Evolutionary conservation across 2,888 invertebrate genomes (phyloP), one percentile per base, ranked within the genome.

Genomic region (Drosophila paramelanica): DNA sequence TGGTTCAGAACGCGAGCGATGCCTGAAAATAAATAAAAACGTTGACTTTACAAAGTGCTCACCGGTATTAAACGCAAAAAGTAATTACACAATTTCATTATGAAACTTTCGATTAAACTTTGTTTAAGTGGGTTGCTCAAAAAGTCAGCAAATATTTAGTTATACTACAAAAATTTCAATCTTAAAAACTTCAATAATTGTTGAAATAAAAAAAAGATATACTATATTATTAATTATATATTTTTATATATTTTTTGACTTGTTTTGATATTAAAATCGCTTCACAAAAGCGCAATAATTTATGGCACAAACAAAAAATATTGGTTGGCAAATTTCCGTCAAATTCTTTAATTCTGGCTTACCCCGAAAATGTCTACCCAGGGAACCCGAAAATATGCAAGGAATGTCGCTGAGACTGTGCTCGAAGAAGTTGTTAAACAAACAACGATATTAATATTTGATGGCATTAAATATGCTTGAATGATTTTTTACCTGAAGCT

Each of bases 1-100:
- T 88, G 90, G 51, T 76, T 82, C 38, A 91, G 77, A 36, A 92
- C 90, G 67, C 85, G 89, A 51, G 90, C 92, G 75, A 92, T 82
- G 79, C 92, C 92, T 92, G 72, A 8, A 65, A 78, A 50, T 58
- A 64, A 73, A 50, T 42, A 53, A 56, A 56, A 51, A 38, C 5
- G 17, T 20, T 60, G 50, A 42, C 36, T 47, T 51, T 20, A 25
- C 39, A 41, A 57, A 38, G 38, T 31, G 53, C 17, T 25, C 56
- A 67, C 43, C 17, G 49, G 36, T 38, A 33, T 66, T 66, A 20
- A 49, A 67, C 46, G 57, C 49, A 17, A 31, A 41, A 51, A 38
- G 17, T 43, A 72, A 56, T 66, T 72, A 59, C 14, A 17, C 39
- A 66, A 58, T 55, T 55, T 46, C 55, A 71, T 71, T 58, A 49